phyloP scores from a whole-genome alignment of 2,113 vertebrate genomes.

The Sylvia atricapilla region DNA sequence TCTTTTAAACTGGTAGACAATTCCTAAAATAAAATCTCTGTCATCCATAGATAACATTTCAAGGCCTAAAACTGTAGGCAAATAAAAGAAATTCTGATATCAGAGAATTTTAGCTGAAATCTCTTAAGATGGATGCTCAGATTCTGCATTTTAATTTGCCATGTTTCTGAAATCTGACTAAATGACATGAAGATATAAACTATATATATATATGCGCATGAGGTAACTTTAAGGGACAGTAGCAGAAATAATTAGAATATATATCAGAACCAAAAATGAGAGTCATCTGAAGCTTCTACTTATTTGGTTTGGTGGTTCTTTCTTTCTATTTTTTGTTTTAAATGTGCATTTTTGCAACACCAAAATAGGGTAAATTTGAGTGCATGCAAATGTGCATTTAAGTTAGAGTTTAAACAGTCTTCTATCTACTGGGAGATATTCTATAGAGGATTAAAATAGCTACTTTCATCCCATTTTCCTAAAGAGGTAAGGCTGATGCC shows the following conservation, averaged over 20 bases:
- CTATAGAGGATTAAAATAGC: not conserved
- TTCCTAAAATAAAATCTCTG: not conserved
- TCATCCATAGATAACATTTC: not conserved
- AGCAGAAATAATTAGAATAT: not conserved
- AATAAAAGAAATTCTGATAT: not conserved
- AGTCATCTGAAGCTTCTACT: not conserved
- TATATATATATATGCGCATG: not conserved
- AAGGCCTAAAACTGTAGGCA: not conserved
- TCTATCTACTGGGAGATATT: not conserved
- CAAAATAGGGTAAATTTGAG: not conserved
- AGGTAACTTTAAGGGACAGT: not conserved
- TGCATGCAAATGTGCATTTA: not conserved
- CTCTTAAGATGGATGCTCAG: not conserved
- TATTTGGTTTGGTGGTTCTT: not conserved
- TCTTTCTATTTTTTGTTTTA: not conserved
- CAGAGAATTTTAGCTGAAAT: not conserved
- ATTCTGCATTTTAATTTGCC: not conserved
- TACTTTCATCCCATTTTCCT: not conserved
- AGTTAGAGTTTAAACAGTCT: not conserved
- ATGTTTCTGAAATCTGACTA: not conserved
- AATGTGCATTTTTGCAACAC: not conserved
- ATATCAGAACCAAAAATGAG: not conserved
- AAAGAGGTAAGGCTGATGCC: not conserved
- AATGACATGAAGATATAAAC: not conserved
- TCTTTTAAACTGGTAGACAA: not conserved